Evolutionary conservation across 2,888 invertebrate species (phyloP).

Genomic region (Conchocele bisecta): DNA sequence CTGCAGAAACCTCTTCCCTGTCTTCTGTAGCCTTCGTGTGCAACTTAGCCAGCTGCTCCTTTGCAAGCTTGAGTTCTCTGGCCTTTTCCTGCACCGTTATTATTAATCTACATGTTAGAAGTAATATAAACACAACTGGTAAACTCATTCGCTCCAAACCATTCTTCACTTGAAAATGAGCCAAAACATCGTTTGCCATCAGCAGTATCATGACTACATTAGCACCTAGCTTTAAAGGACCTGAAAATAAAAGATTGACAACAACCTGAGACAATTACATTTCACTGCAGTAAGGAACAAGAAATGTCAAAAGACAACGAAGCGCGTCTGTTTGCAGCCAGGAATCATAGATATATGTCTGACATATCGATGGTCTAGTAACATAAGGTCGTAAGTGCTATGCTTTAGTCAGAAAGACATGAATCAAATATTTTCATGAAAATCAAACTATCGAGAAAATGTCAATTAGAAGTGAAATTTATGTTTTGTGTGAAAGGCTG

Average conservation of each 20-base stretch:
- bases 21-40: neutral
- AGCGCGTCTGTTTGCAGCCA: no score
- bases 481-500: no score
- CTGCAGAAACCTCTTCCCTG: neutral
- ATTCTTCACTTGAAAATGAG: slow-evolving; percentile 83
- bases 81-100: slow-evolving; percentile 79
- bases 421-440: no score
- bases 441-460: no score
- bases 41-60: slow-evolving; percentile 20
- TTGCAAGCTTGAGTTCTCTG: slow-evolving; percentile 51
- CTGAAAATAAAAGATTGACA: slow-evolving; percentile 86
- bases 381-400: no score
- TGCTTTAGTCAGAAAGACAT: no score
- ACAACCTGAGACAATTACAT: no score
- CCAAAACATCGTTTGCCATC: slow-evolving; percentile 95
- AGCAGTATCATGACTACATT: slow-evolving; percentile 92
- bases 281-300: no score
- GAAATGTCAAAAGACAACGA: no score
- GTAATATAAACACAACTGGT: slow-evolving; percentile 81
- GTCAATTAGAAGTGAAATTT: no score
- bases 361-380: no score
- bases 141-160: slow-evolving; percentile 82
- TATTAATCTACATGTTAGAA: slow-evolving; percentile 81
- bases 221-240: slow-evolving; percentile 94
- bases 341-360: no score